These are phyloP conservation scores for Coranthus polyacanthus DNA, from an alignment of 2,797 vertebrate species.

Conservation along the genomic window DNA sequence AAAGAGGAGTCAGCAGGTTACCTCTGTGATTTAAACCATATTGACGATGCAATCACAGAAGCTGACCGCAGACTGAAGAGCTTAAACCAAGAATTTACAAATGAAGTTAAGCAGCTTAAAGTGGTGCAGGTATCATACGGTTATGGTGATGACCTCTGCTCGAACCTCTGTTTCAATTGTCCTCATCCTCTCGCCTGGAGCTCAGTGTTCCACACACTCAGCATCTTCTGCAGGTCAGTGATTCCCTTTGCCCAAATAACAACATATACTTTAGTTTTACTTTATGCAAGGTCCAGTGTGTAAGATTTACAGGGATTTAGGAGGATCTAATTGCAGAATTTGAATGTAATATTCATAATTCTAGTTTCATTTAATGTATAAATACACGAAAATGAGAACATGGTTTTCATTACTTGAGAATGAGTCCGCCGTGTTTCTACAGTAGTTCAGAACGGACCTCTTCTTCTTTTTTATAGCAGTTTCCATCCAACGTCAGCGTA, in stretches of 20 bases:
- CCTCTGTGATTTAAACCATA: conserved; percentile 59
- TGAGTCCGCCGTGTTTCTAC: too few relatives aligned
- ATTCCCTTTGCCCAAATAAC: not conserved
- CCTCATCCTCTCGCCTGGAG: conserved; percentile 1
- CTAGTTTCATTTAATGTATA: too few relatives aligned
- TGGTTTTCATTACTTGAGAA: too few relatives aligned
- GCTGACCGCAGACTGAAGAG: conserved; percentile 32
- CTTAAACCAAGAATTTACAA: conserved; percentile 70
- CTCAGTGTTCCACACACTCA: not conserved
- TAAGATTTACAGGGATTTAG: too few relatives aligned
- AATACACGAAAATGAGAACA: too few relatives aligned
- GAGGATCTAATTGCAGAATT: too few relatives aligned
- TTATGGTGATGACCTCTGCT: conserved; percentile 45
- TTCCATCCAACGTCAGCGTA: too few relatives aligned
- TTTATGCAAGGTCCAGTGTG: not conserved
- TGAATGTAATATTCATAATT: too few relatives aligned
- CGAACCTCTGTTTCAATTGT: not conserved
- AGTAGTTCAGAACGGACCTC: too few relatives aligned
- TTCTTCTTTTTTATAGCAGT: too few relatives aligned
- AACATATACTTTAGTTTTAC: not conserved
- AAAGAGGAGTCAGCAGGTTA: conserved; percentile 41
- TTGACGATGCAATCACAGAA: conserved; percentile 55
- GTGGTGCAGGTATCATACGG: conserved; percentile 67
- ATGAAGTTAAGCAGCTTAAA: conserved; percentile 74
- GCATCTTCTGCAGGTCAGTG: not conserved